These are phyloP conservation scores for Porphyrio hochstetteri DNA, from an alignment of 2,113 vertebrate species.

Conservation along the genomic window DNA sequence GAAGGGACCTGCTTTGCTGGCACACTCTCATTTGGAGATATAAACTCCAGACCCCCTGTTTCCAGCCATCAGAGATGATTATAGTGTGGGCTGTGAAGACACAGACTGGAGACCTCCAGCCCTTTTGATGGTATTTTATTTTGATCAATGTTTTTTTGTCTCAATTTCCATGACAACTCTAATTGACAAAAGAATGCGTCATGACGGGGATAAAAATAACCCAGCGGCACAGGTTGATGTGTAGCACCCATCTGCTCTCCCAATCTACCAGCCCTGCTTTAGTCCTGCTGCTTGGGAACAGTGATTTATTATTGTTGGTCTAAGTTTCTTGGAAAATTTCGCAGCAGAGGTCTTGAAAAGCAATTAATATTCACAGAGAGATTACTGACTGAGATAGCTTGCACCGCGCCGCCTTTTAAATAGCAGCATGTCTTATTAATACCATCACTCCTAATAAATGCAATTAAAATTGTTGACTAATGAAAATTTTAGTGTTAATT, in stretches of 20 bases:
- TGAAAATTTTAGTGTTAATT: conserved; percentile 43
- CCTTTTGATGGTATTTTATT: neutral
- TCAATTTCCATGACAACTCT: conserved; percentile 44
- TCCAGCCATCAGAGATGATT: neutral
- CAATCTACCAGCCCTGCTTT: neutral
- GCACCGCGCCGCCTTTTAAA: neutral
- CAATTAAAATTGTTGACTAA: conserved; percentile 24
- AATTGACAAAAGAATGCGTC: neutral
- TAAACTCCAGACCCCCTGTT: neutral
- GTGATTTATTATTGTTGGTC: neutral
- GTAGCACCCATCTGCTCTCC: neutral
- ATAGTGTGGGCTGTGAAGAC: neutral
- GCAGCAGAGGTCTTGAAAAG: neutral
- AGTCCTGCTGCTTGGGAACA: neutral
- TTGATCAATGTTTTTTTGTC: neutral
- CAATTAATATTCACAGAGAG: conserved; percentile 12
- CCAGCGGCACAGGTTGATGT: neutral
- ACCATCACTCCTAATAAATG: conserved; percentile 9
- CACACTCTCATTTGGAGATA: neutral
- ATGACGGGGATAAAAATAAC: neutral
- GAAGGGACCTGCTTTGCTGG: neutral
- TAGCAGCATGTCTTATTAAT: conserved; percentile 17
- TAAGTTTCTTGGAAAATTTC: neutral
- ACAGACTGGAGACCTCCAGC: neutral
- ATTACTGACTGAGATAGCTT: neutral